Conservation (phyloP, 2,888 invertebrate genomes). For the Periphyllus acericola region DNA sequence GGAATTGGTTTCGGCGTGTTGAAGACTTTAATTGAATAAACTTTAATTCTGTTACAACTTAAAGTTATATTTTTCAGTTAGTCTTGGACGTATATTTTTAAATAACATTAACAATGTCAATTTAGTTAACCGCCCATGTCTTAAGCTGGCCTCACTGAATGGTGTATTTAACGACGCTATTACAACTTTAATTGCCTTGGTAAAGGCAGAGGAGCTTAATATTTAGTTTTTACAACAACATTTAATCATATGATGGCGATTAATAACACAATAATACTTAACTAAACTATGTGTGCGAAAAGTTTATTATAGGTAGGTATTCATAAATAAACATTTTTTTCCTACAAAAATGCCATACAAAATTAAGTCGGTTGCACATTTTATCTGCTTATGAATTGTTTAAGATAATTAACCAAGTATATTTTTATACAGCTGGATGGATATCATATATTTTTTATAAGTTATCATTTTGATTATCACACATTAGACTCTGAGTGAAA, state of each 20-base stretch:
- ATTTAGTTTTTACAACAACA: not conserved
- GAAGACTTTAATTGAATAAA: not conserved
- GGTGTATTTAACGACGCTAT: not conserved
- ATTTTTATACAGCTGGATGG: no score
- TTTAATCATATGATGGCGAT: not conserved
- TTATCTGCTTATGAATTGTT: not conserved
- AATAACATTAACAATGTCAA: not conserved
- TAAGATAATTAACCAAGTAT: no score
- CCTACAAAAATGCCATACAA: not conserved
- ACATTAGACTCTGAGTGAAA: no score
- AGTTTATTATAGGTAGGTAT: not conserved
- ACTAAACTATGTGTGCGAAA: not conserved
- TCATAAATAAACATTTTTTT: not conserved
- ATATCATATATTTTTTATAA: no score
- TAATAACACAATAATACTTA: not conserved
- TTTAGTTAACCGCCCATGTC: not conserved
- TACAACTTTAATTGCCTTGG: constrained; percentile 16
- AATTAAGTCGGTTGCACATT: not conserved
- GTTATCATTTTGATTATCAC: no score
- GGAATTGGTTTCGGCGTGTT: not conserved
- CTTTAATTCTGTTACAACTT: not conserved
- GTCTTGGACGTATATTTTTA: not conserved
- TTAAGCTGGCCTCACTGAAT: not conserved
- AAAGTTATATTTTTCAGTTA: not conserved
- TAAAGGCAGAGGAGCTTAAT: not conserved